These are phyloP conservation scores for Archips xylosteana DNA, from an alignment of 2,888 invertebrate species.

Conservation along the genomic window DNA sequence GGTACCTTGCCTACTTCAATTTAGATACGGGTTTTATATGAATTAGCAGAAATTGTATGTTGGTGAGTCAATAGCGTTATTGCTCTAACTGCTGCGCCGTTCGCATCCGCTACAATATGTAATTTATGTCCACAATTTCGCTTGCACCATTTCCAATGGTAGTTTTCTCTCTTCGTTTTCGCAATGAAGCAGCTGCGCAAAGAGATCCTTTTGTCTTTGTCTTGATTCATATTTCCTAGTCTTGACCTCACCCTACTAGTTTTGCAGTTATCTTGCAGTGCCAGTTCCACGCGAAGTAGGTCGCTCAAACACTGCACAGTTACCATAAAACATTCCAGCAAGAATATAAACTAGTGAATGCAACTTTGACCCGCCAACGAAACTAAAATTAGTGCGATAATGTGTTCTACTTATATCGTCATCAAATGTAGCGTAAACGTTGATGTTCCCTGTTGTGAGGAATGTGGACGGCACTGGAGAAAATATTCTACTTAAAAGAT, in stretches of 20 bases:
- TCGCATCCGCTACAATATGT: constrained; percentile 24
- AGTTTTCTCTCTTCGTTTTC: constrained; percentile 8
- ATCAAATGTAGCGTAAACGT: constrained; percentile 5
- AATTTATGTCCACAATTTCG: constrained; percentile 38
- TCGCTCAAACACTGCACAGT: constrained; percentile 20
- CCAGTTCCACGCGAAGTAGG: constrained; percentile 29
- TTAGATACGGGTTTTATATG: constrained; percentile 4
- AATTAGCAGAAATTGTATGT: constrained; percentile 18
- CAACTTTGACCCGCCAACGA: constrained; percentile 29
- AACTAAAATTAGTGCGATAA: constrained; percentile 29
- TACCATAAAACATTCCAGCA: constrained; percentile 11
- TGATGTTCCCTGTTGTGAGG: background rate
- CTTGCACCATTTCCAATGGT: constrained; percentile 27
- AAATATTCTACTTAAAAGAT: background rate
- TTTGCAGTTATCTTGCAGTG: constrained; percentile 28
- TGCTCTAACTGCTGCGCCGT: constrained; percentile 6
- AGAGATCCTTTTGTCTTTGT: constrained; percentile 13
- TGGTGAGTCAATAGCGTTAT: constrained; percentile 21
- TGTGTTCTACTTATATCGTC: constrained; percentile 4
- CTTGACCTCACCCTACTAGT: constrained; percentile 18
- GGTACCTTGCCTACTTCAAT: constrained; percentile 1
- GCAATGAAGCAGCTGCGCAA: background rate
- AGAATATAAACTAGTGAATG: constrained; percentile 29
- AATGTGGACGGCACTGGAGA: background rate
- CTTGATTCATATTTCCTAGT: constrained; percentile 25